Percentiles rank a stretch among this genome's conserved stretches.
Conservation (phyloP, 2,888 invertebrate genomes). For the Synergus itoensis region DNA sequence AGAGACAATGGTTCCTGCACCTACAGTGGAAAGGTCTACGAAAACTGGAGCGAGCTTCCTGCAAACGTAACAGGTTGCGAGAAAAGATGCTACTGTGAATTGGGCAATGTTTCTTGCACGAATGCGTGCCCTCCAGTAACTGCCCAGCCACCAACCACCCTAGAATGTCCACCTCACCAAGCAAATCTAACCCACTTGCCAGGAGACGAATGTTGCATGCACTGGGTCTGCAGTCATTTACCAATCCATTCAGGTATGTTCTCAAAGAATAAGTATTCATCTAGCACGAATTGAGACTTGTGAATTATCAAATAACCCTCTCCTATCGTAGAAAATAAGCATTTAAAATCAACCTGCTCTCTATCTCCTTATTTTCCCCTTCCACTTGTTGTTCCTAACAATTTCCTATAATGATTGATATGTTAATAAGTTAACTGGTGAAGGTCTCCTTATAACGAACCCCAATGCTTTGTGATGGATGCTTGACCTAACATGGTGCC, state of each 20-base stretch:
- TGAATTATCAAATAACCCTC: neutral
- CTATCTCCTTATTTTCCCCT: neutral
- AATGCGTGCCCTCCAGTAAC: slow-evolving; percentile 89
- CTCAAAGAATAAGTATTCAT: neutral
- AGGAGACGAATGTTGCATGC: slow-evolving; percentile 91
- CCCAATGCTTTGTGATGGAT: slow-evolving; percentile 30
- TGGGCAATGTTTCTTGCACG: slow-evolving; percentile 91
- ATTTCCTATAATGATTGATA: neutral
- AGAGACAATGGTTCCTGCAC: slow-evolving; percentile 90
- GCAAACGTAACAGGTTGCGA: slow-evolving; percentile 90
- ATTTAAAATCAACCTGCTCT: neutral
- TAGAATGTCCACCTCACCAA: slow-evolving; percentile 85
- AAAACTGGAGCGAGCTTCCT: slow-evolving; percentile 91
- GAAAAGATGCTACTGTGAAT: slow-evolving; percentile 91
- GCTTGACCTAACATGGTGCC: slow-evolving; percentile 63
- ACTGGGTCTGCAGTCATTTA: slow-evolving; percentile 82
- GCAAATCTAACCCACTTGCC: slow-evolving; percentile 83
- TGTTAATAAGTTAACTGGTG: slow-evolving; percentile 11
- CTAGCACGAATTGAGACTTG: neutral
- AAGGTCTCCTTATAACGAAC: neutral
- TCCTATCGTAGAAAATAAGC: neutral
- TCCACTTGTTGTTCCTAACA: neutral
- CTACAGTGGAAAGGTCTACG: slow-evolving; percentile 82
- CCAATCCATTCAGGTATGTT: slow-evolving; percentile 53
- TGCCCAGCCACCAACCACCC: slow-evolving; percentile 85